A percentile compares a stretch with the other conserved stretches of the same genome.
phyloP scores from a whole-genome alignment of 2,797 vertebrate species.

The Alcedo quadribrachys region DNA sequence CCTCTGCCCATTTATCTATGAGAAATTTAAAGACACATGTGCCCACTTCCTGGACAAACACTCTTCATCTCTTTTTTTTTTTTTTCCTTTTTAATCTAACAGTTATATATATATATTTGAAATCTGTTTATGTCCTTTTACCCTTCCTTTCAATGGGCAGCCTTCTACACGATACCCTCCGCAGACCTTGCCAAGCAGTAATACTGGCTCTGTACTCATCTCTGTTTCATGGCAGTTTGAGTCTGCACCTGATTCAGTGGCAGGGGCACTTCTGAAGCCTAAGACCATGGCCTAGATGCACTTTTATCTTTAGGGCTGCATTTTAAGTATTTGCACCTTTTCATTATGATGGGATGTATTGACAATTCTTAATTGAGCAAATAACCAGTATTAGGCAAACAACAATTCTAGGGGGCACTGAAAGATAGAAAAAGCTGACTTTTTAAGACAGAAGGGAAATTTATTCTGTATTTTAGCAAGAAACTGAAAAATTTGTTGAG shows the following conservation, averaged over 20 bases:
- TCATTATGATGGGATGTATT: not conserved
- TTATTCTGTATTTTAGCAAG: not conserved
- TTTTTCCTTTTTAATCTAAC: not conserved
- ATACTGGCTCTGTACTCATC: not conserved
- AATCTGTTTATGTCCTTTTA: not conserved
- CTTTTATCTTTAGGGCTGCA: not conserved
- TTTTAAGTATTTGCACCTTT: not conserved
- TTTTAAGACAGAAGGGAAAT: not conserved
- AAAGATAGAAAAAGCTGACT: not conserved
- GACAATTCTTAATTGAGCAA: not conserved
- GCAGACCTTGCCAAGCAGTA: not conserved
- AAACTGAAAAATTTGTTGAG: not conserved
- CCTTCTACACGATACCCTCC: not conserved
- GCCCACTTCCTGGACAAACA: conserved; percentile 34
- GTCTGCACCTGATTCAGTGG: not conserved
- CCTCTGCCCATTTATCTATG: conserved; percentile 62
- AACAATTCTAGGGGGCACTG: not conserved
- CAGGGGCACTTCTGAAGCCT: not conserved
- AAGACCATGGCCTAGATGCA: not conserved
- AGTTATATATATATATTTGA: not conserved
- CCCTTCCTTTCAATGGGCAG: not conserved
- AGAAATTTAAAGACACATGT: conserved; percentile 71
- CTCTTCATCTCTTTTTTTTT: not conserved
- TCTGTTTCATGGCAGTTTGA: not conserved
- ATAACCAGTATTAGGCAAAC: not conserved